These are phyloP conservation scores for Clupea harengus DNA, from an alignment of 2,113 vertebrate species.

Conservation along the genomic window DNA sequence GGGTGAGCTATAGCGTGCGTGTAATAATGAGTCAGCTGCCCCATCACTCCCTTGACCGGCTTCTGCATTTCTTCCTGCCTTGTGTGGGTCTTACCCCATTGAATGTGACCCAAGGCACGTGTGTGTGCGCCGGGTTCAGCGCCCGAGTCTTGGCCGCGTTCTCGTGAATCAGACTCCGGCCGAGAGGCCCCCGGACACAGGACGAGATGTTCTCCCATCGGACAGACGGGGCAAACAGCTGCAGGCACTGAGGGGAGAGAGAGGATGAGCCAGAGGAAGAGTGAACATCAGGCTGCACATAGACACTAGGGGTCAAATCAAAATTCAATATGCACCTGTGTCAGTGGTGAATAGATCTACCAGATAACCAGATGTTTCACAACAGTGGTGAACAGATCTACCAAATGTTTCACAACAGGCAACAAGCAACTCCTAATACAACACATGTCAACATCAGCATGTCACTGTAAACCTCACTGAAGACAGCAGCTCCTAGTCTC, in stretches of 20 bases:
- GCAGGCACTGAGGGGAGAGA: conserved; percentile 74
- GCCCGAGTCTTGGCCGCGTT: conserved; percentile 74
- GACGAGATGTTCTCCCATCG: conserved; percentile 56
- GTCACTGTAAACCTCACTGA: too few relatives aligned
- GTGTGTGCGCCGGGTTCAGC: conserved; percentile 72
- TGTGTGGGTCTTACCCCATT: conserved; percentile 72
- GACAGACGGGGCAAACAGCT: conserved; percentile 66
- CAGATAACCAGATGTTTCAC: too few relatives aligned
- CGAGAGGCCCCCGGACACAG: conserved; percentile 69
- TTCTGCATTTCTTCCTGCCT: not conserved
- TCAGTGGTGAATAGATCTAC: too few relatives aligned
- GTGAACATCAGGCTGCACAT: not conserved
- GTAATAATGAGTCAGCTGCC: not conserved
- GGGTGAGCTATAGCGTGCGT: not conserved
- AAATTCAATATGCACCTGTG: too few relatives aligned
- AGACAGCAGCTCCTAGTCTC: too few relatives aligned
- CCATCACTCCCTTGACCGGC: not conserved
- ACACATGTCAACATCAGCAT: too few relatives aligned
- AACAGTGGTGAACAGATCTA: too few relatives aligned
- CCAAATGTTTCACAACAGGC: too few relatives aligned
- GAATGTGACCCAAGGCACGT: conserved; percentile 85
- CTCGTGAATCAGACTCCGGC: conserved; percentile 74
- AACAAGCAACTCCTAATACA: too few relatives aligned
- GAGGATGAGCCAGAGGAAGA: not conserved
- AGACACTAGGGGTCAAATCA: not conserved